Conservation (phyloP, 2,113 vertebrate genomes). For the Pogona vitticeps region DNA sequence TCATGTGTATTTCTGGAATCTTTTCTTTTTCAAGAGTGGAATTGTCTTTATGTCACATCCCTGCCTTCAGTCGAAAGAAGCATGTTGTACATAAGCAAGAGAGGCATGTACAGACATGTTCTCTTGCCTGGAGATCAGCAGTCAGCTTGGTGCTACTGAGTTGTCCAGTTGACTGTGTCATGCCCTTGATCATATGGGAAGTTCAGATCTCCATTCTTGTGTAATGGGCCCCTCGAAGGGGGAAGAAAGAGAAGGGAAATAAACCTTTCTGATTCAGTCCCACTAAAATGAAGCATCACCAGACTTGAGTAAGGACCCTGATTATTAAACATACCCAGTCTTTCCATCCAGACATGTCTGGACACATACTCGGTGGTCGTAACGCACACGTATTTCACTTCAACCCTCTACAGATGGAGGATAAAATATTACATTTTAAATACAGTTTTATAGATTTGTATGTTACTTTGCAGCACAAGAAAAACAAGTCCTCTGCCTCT, state of each 20-base stretch:
- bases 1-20: background rate
- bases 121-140: background rate
- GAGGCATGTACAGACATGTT: background rate
- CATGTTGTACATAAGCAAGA: background rate
- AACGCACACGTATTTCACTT: background rate
- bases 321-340: constrained; percentile 18
- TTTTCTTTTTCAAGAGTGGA: fast-evolving
- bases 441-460: background rate
- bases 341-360: background rate
- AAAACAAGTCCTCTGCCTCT: background rate
- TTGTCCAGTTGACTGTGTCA: constrained; percentile 8
- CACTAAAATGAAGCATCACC: constrained; percentile 33
- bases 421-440: background rate
- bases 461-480: background rate
- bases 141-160: constrained; percentile 15
- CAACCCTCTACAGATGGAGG: background rate
- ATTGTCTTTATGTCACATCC: background rate
- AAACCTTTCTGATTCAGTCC: constrained; percentile 44
- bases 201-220: constrained; percentile 17
- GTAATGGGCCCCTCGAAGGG: background rate
- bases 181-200: constrained; percentile 29
- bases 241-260: constrained; percentile 23
- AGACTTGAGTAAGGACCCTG: constrained; percentile 24
- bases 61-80: background rate
- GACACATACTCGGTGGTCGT: background rate